Base-by-base conservation (phyloP, 2,888 invertebrate species). In the Druceiella hillmani region DNA sequence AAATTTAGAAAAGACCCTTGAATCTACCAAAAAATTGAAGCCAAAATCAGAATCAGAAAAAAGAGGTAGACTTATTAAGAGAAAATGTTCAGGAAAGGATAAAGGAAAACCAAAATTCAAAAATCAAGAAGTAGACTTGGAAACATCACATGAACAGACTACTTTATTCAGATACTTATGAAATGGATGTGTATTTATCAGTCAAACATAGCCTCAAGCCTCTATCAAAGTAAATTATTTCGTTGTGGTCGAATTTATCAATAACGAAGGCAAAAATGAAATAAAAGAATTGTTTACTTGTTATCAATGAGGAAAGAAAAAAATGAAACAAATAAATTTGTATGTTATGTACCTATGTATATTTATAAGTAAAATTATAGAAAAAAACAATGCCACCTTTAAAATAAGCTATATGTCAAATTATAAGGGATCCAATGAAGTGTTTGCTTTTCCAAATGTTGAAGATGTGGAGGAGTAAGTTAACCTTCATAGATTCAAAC, bases 161-260 rank as follows among this genome's bases (percentile, higher is more conserved):
- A n/a, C n/a, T 5, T 3, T 11, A 30, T 30, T 30, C 9, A 30
- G 14, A n/a, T 13, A 9, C 9, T 30, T 10, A 32, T 11, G 32
- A 5, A 32, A 16, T 15, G 10, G 5, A 17, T n/a, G 5, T 15
- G 4, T 15, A 7, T 10, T 14, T 14, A 11, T 17, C 3, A 32
- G 10, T 15, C 14, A 32, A 20, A 32, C 12, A 16, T 10, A 14
- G n/a, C n/a, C 20, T 17, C 6, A 32, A 32, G 14, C 9, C 20
- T 7, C 10, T 14, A 32, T 6, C 11, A 32, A 17, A 10, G 17
- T 17, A 16, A 32, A 32, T 32, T 17, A 32, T 13, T 32, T 32
- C 11, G 32, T 32, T 10, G 9, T 15, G 9, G 32, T 32, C 5
- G 17, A 32, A 10, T 15, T 15, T 11, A 10, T 15, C 20, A 32